phyloP scores from a whole-genome alignment of 2,888 invertebrate genomes.

The Lepidonotus clava region DNA sequence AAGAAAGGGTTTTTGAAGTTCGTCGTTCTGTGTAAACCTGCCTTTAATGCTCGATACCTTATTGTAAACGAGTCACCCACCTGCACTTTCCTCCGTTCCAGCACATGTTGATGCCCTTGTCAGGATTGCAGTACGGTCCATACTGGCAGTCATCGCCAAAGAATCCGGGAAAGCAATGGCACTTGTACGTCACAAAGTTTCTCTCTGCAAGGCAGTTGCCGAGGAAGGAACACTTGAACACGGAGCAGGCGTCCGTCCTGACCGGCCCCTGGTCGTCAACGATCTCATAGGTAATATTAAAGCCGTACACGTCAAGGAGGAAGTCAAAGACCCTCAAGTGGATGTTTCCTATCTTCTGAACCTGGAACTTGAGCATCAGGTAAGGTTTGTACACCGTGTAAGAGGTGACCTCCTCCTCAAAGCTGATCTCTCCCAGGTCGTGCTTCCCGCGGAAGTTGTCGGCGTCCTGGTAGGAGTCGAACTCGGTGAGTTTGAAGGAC shows the following conservation, averaged over 20 bases:
- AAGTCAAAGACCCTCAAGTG: slow-evolving; percentile 91
- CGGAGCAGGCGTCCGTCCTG: slow-evolving; percentile 84
- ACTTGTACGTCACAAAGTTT: slow-evolving; percentile 88
- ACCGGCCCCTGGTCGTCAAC: slow-evolving; percentile 79
- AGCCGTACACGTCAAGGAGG: slow-evolving; percentile 92
- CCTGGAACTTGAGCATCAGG: slow-evolving; percentile 88
- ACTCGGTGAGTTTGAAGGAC: slow-evolving; percentile 72
- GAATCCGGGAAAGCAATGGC: slow-evolving; percentile 91
- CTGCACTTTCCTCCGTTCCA: slow-evolving; percentile 92
- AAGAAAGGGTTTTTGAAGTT: too few relatives aligned
- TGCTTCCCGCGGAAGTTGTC: slow-evolving; percentile 66
- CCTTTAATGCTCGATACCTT: too few relatives aligned
- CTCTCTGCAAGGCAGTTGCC: slow-evolving; percentile 89
- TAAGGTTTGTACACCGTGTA: slow-evolving; percentile 85
- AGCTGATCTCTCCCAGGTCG: slow-evolving; percentile 71
- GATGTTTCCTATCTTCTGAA: slow-evolving; percentile 83
- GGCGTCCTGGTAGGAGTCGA: slow-evolving; percentile 72
- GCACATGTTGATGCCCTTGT: slow-evolving; percentile 84
- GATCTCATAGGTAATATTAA: slow-evolving; percentile 95
- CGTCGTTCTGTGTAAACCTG: too few relatives aligned
- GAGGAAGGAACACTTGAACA: slow-evolving; percentile 90
- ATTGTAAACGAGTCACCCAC: too few relatives aligned
- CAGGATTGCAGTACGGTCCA: slow-evolving; percentile 89
- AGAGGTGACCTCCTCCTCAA: slow-evolving; percentile 70
- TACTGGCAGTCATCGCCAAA: slow-evolving; percentile 89